A percentile compares a stretch with the other conserved stretches of the same genome.
Conservation (phyloP, 2,888 invertebrate genomes). For the Ornithoptera alexandrae region DNA sequence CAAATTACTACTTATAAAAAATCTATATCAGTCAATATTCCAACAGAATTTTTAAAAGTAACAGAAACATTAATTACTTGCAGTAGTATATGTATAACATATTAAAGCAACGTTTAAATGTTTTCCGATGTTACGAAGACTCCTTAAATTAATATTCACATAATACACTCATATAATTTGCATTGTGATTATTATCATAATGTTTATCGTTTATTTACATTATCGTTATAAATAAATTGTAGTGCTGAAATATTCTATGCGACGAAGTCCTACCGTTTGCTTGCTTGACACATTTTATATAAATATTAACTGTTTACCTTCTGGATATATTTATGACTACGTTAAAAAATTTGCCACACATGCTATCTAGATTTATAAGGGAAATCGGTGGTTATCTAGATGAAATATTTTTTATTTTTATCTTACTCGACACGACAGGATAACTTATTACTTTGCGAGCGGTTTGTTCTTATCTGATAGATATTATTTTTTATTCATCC, state of each 20-base stretch:
- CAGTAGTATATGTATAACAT: too few species aligned
- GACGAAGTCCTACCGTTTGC: constrained; percentile 25
- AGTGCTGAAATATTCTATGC: constrained; percentile 35
- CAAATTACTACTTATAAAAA: too few species aligned
- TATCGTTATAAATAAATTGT: constrained; percentile 31
- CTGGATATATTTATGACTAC: constrained; percentile 65
- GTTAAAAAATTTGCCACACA: constrained; percentile 56
- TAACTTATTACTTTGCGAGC: too few species aligned
- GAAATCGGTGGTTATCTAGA: constrained; percentile 26
- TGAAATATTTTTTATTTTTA: too few species aligned
- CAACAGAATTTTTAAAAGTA: too few species aligned
- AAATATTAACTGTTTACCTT: constrained; percentile 41
- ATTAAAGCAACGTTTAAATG: neutral
- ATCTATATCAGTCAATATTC: too few species aligned
- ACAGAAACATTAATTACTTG: too few species aligned
- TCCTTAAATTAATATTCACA: constrained; percentile 23
- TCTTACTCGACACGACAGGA: too few species aligned
- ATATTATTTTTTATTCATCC: too few species aligned
- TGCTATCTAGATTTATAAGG: constrained; percentile 58
- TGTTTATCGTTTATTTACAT: constrained; percentile 22
- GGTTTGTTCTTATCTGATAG: too few species aligned
- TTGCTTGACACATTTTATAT: constrained; percentile 32
- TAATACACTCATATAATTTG: constrained; percentile 24
- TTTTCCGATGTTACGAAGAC: constrained; percentile 15
- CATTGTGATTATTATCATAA: constrained; percentile 27